Percentiles rank a stretch among this genome's conserved stretches.
These are phyloP conservation scores for Campylomormyrus tamandua DNA, from an alignment of 2,113 vertebrate species.

Conservation along the genomic window DNA sequence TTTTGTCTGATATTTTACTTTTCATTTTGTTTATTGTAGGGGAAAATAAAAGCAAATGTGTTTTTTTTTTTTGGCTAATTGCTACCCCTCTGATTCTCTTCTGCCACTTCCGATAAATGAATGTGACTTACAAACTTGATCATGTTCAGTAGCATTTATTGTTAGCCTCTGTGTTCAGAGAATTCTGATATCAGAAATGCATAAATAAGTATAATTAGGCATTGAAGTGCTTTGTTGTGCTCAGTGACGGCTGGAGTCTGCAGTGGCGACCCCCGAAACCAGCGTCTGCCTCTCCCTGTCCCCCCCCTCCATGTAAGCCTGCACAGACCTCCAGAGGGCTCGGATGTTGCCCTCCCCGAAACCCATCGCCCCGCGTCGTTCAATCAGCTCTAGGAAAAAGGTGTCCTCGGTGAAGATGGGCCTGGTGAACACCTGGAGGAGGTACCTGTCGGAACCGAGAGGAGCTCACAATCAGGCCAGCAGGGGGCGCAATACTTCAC, in stretches of 20 bases:
- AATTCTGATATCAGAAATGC: background rate
- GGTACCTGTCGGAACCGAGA: slow-evolving; percentile 46
- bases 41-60: background rate
- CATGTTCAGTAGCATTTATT: background rate
- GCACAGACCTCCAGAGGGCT: slow-evolving; percentile 82
- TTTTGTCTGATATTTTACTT: background rate
- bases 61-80: background rate
- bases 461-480: background rate
- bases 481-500: background rate
- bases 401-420: slow-evolving; percentile 83
- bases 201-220: background rate
- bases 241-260: slow-evolving; percentile 2
- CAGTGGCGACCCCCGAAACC: background rate
- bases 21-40: background rate
- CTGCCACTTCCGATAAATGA: background rate
- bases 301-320: slow-evolving; percentile 65
- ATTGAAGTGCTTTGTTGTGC: slow-evolving; percentile 19
- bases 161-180: background rate
- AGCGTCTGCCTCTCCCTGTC: slow-evolving; percentile 12
- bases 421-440: slow-evolving; percentile 89
- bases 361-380: slow-evolving; percentile 72
- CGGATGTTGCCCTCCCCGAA: slow-evolving; percentile 88
- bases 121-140: background rate
- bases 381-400: slow-evolving; percentile 90
- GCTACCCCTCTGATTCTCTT: background rate